A percentile compares a stretch with the other conserved stretches of the same genome.
Evolutionary conservation across 2,888 invertebrate genomes (phyloP).

Genomic region (Leucozona laternaria): DNA sequence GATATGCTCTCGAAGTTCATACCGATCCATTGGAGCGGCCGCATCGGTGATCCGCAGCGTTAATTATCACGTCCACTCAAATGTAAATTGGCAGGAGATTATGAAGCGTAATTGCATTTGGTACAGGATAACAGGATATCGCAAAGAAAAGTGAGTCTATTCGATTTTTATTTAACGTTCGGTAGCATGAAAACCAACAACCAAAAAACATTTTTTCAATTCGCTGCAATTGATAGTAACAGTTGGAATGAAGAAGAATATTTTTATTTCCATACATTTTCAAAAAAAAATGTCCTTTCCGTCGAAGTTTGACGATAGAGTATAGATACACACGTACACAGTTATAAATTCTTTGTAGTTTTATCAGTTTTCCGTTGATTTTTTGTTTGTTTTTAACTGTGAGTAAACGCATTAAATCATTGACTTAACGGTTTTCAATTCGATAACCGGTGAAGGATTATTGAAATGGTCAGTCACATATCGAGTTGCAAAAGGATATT

Average conservation of each 20-base stretch:
- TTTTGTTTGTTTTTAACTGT: constrained; percentile 5
- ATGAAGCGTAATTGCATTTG: constrained; percentile 72
- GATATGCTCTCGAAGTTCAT: constrained; percentile 24
- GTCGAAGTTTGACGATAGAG: not conserved
- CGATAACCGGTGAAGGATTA: constrained; percentile 59
- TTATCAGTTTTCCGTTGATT: constrained; percentile 61
- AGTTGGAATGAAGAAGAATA: not conserved
- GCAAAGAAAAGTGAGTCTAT: constrained; percentile 9
- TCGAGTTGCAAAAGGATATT: not conserved
- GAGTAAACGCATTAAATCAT: constrained; percentile 64
- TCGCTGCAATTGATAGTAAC: constrained; percentile 50
- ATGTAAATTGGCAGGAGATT: constrained; percentile 73
- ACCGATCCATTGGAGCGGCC: constrained; percentile 53
- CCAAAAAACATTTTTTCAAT: constrained; percentile 22
- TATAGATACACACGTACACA: not conserved
- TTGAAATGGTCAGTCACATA: constrained; percentile 37
- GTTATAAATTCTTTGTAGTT: constrained; percentile 65
- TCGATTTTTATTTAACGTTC: constrained; percentile 46
- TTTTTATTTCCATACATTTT: constrained; percentile 11
- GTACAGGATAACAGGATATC: constrained; percentile 47
- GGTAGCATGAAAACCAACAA: constrained; percentile 5
- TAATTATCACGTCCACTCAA: constrained; percentile 68
- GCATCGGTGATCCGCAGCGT: constrained; percentile 53
- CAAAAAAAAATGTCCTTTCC: not conserved
- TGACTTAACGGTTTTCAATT: constrained; percentile 64